phyloP scores from a whole-genome alignment of 2,113 vertebrate species.

The Xiphophorus maculatus region DNA sequence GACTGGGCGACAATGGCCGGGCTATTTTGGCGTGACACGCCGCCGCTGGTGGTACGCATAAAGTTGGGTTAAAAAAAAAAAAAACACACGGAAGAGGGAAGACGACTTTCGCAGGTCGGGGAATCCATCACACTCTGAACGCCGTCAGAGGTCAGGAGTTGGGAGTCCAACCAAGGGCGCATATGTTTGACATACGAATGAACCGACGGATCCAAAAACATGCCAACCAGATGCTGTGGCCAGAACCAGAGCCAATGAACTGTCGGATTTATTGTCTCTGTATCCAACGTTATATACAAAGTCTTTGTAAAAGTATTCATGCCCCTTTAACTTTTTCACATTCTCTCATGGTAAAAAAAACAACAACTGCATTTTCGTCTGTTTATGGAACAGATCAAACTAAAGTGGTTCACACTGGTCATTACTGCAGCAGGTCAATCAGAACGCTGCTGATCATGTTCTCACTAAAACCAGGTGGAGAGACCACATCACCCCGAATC shows the following conservation, averaged over 20 bases:
- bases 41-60: slow-evolving; percentile 66
- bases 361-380: no score
- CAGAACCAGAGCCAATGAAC: slow-evolving; percentile 28
- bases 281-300: slow-evolving; percentile 23
- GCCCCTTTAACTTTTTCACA: neutral
- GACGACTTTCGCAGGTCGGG: slow-evolving; percentile 5
- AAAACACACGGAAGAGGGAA: slow-evolving; percentile 9
- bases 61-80: slow-evolving; percentile 44
- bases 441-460: no score
- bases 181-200: slow-evolving; percentile 38
- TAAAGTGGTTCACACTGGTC: no score
- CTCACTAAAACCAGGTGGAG: no score
- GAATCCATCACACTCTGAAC: neutral
- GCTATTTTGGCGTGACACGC: slow-evolving; percentile 78
- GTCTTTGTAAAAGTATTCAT: neutral
- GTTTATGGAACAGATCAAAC: no score
- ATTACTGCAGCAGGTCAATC: no score
- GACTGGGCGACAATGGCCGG: slow-evolving; percentile 70
- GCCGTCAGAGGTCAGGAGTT: neutral
- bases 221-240: slow-evolving; percentile 31
- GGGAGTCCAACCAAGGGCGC: slow-evolving; percentile 26
- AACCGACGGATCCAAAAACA: slow-evolving; percentile 32
- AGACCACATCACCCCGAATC: no score
- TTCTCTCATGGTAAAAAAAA: neutral
- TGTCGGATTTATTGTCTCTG: slow-evolving; percentile 30